Conservation (phyloP, 2,797 vertebrate species). For the Sebastes oblongus region DNA sequence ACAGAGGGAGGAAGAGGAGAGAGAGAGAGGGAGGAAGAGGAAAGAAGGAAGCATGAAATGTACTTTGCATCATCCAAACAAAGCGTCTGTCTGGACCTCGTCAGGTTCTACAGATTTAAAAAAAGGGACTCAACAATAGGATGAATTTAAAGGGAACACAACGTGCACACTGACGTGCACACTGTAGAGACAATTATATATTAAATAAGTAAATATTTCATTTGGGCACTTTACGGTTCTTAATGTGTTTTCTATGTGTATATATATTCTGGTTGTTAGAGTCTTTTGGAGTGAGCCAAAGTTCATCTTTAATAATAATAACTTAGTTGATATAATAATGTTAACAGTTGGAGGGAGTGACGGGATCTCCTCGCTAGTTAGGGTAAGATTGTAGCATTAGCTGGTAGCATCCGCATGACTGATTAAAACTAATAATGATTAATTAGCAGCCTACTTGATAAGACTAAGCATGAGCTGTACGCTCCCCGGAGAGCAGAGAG, state of each 20-base stretch:
- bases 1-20: too few species aligned
- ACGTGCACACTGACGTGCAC: slow-evolving; percentile 23
- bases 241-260: slow-evolving; percentile 59
- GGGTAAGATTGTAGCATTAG: slow-evolving; percentile 80
- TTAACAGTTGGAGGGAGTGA: slow-evolving; percentile 45
- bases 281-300: slow-evolving; percentile 76
- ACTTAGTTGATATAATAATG: slow-evolving; percentile 42
- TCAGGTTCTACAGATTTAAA: slow-evolving; percentile 24
- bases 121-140: slow-evolving; percentile 33
- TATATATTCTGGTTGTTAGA: slow-evolving; percentile 56
- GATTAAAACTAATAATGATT: slow-evolving; percentile 39
- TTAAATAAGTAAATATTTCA: slow-evolving; percentile 35
- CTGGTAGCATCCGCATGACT: slow-evolving; percentile 79
- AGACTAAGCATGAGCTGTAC: slow-evolving; percentile 71
- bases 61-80: slow-evolving; percentile 57
- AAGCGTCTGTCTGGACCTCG: slow-evolving; percentile 32
- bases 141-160: slow-evolving; percentile 59
- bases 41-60: slow-evolving; percentile 61
- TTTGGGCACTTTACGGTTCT: slow-evolving; percentile 74
- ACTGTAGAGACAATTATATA: slow-evolving; percentile 39
- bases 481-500: slow-evolving; percentile 17
- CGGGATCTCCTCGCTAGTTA: slow-evolving; percentile 67
- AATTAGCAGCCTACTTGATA: slow-evolving; percentile 68
- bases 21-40: not conserved
- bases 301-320: slow-evolving; percentile 44